phyloP scores from a whole-genome alignment of 2,113 vertebrate genomes.

The Holacanthus passer region DNA sequence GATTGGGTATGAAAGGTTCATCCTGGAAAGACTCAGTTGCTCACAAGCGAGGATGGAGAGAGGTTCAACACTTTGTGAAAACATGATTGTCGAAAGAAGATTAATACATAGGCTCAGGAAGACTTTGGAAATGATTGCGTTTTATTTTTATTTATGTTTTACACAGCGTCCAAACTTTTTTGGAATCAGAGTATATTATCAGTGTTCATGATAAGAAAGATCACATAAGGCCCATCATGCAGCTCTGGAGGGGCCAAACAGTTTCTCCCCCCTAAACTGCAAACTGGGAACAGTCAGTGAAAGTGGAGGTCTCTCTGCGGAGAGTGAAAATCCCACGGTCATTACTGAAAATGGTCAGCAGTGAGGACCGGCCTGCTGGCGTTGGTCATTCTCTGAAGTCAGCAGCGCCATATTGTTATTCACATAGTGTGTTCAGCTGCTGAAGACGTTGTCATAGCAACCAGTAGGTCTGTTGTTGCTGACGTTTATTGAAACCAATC shows the following conservation, averaged over 20 bases:
- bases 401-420: slow-evolving; percentile 81
- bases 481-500: slow-evolving; percentile 77
- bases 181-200: no score
- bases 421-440: slow-evolving; percentile 77
- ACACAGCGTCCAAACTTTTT: no score
- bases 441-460: slow-evolving; percentile 81
- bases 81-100: no score
- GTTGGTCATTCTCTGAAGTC: slow-evolving; percentile 69
- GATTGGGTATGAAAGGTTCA: no score
- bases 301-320: neutral
- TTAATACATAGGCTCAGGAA: no score
- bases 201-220: neutral
- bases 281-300: neutral
- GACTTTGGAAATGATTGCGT: no score
- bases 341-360: slow-evolving; percentile 39
- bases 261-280: neutral
- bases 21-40: no score
- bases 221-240: neutral
- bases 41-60: no score
- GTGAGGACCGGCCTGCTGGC: slow-evolving; percentile 31
- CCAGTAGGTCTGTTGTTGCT: slow-evolving; percentile 76
- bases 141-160: no score
- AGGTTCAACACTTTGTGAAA: no score
- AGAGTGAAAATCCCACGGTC: slow-evolving; percentile 20
- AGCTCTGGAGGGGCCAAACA: neutral